phyloP scores from a whole-genome alignment of 2,888 invertebrate species.

The Papilio protenor region DNA sequence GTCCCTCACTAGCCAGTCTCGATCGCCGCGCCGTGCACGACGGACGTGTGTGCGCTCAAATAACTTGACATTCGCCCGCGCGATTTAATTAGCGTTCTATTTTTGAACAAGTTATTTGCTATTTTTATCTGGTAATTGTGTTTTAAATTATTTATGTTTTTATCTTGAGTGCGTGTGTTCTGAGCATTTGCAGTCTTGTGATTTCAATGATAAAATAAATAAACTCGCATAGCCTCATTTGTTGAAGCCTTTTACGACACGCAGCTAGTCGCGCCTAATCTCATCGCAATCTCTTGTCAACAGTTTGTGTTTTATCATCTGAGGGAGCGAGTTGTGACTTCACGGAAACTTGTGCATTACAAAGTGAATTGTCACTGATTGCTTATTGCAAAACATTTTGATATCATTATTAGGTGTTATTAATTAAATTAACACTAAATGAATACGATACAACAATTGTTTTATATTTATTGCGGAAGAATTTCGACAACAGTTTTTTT shows the following conservation, averaged over 20 bases:
- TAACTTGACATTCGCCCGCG: conserved; percentile 55
- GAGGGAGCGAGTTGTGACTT: conserved; percentile 31
- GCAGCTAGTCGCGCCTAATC: conserved; percentile 31
- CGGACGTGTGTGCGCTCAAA: conserved; percentile 56
- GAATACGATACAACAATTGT: background rate
- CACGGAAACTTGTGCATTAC: conserved; percentile 25
- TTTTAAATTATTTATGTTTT: conserved; percentile 35
- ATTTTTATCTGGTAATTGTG: conserved; percentile 39
- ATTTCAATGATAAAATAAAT: conserved; percentile 38
- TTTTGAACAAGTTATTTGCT: conserved; percentile 26
- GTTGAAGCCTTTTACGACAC: conserved; percentile 39
- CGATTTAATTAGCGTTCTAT: conserved; percentile 55
- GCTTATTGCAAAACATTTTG: background rate
- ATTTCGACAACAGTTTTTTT: background rate
- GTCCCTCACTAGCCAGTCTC: conserved; percentile 53
- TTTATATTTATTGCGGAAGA: background rate
- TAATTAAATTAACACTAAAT: background rate
- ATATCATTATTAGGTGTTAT: background rate
- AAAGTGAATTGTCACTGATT: conserved; percentile 15
- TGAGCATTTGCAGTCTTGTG: conserved; percentile 15
- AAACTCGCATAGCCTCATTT: conserved; percentile 35
- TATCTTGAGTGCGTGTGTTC: conserved; percentile 12
- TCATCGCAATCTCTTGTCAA: conserved; percentile 43
- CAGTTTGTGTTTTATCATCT: conserved; percentile 42
- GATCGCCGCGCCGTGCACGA: conserved; percentile 58